Evolutionary conservation across 2,888 invertebrate species (phyloP), one percentile per base, ranked within the genome.

Genomic region (Xylota sylvarum): DNA sequence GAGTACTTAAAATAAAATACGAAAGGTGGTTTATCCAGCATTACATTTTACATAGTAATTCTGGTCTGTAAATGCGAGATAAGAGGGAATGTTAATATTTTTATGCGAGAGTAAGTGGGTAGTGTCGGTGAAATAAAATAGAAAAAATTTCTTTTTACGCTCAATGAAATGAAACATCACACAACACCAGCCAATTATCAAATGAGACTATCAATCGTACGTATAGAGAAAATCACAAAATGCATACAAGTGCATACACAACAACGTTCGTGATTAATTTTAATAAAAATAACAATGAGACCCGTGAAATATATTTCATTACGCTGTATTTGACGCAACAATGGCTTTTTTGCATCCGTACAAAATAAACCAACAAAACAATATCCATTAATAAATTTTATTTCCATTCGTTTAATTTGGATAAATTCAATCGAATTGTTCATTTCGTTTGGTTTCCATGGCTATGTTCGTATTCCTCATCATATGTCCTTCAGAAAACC

Each of bases 331-430:
- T 73, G 35, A 62, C 23, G 37, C 32, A 60, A 37, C 19, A 50
- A 60, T 48, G 48, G 14, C 12, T 69, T 43, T 32, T 17, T 12
- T 32, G 23, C 10, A 1, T n/a, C 35, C 30, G 14, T 30, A 27
- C 7, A 35, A 27, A 72, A 65, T 30, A 70, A 48, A 0, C 10
- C 27, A 40, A 12, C 27, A 69, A 72, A 72, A 46, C 32, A 72
- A 46, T 32, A n/a, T 17, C 48, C 35, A 60, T 81, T 46, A 43
- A 69, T 48, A 69, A 27, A 58, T 62, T 62, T 37, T 67, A 43
- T 65, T 74, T 72, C 56, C 40, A 48, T 73, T 64, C 55, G 58
- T 62, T 83, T 55, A 65, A 83, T 78, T 78, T 37, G 46, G 9
- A 67, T 14, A 58, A 12, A 37, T 30, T 60, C 50, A 73, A 67